Evolutionary conservation across 2,113 vertebrate genomes (phyloP).

Genomic region (Anser cygnoides): DNA sequence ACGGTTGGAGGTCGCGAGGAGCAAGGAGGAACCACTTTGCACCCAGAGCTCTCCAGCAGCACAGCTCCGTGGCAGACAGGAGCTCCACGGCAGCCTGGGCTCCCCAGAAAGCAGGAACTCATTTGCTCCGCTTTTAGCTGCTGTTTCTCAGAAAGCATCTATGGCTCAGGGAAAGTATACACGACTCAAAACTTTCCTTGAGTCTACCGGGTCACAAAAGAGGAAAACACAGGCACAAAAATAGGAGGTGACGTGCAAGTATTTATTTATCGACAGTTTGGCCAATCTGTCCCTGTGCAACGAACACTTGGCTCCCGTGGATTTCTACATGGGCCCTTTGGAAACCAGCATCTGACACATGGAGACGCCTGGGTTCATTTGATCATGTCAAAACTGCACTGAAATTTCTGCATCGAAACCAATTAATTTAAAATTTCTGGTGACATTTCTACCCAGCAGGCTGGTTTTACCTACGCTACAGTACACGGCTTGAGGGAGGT

Average conservation of each 20-base stretch:
- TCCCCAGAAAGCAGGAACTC: not conserved
- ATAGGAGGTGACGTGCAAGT: not conserved
- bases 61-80: not conserved
- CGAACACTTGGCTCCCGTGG: fast-evolving
- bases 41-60: not conserved
- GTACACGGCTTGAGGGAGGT: fast-evolving
- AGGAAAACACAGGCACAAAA: not conserved
- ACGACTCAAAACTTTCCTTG: not conserved
- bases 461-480: not conserved
- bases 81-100: fast-evolving
- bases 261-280: too few species aligned
- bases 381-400: not conserved
- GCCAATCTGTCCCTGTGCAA: not conserved
- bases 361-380: not conserved
- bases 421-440: not conserved
- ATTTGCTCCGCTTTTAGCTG: not conserved
- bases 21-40: not conserved
- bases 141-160: not conserved
- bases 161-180: not conserved
- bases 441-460: not conserved
- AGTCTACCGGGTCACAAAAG: not conserved
- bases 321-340: not conserved
- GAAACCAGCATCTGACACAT: not conserved
- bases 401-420: not conserved
- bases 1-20: not conserved